These are phyloP conservation scores for Mermis nigrescens DNA, from an alignment of 2,888 invertebrate species.

Conservation along the genomic window DNA sequence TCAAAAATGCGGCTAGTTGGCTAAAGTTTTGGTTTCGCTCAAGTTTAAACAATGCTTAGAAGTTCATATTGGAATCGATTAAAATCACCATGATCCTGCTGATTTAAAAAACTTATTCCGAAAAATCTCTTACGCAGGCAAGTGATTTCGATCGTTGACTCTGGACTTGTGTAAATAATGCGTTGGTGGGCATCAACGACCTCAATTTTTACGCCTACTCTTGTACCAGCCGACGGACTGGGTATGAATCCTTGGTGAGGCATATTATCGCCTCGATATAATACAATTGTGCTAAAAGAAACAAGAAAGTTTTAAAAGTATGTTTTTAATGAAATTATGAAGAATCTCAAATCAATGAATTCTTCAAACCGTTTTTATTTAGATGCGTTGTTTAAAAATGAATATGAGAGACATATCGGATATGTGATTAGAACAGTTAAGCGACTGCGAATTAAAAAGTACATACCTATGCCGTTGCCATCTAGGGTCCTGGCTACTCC, in stretches of 20 bases:
- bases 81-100: too few relatives aligned
- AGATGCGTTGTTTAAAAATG: too few relatives aligned
- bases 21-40: too few relatives aligned
- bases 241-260: constrained; percentile 25
- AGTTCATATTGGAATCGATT: too few relatives aligned
- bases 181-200: constrained; percentile 29
- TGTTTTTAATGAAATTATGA: not conserved
- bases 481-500: constrained; percentile 18
- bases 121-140: constrained; percentile 22
- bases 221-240: constrained; percentile 22
- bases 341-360: too few relatives aligned
- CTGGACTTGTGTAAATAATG: constrained; percentile 28
- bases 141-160: constrained; percentile 21
- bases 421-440: too few relatives aligned
- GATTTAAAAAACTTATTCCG: too few relatives aligned
- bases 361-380: too few relatives aligned
- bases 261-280: constrained; percentile 26
- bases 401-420: too few relatives aligned
- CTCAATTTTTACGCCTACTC: constrained; percentile 22
- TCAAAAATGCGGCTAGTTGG: too few relatives aligned
- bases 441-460: not conserved
- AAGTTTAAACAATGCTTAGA: too few relatives aligned
- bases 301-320: not conserved
- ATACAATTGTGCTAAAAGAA: constrained; percentile 23
- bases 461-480: constrained; percentile 27